Base-by-base conservation (phyloP, 35 echinoderm and acorn worm species). In the Apostichopus japonicus region DNA sequence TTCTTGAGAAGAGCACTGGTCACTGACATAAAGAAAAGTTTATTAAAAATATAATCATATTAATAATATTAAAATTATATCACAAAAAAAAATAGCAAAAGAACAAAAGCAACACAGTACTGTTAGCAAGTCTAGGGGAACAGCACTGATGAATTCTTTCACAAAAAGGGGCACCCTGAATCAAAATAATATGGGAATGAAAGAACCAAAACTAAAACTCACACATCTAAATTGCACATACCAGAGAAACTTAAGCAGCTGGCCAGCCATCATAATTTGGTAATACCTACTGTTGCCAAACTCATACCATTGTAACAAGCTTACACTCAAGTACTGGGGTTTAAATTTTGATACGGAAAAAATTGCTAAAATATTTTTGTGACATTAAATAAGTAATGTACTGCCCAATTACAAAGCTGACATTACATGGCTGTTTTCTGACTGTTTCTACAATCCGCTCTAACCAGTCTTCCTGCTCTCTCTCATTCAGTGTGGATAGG, bases 341-440 rank as follows among this genome's bases (percentile, higher is more conserved):
- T 80, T 9, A 79, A 88, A 91, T 44, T 1, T 44, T 44, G 33
- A 44, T 44, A 44, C 2, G 1, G 0, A 44, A 44, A 44, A 1
- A 44, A 44, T 44, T 44, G 0, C 0, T 44, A 44, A 44, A 44
- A 44, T 44, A 44, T 44, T 44, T 44, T 44, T 44, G 33, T 44
- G 33, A 44, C 33, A 44, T 44, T 1, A 44, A 44, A 44, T 4
- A 3, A 91, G 10, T 56, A 13, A 17, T 61, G 57, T 13, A 92
- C 21, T 16, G 27, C 58, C 27, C 63, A 92, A 22, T 53, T 62
- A 7, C 88, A 71, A 70, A 84, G 14, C 13, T 92, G 24, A 15
- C 14, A 65, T 99, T 95, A 96, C 97, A 90, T 27, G 95, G 93
- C 84, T 99, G 97, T 79, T 99, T 99, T 84, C 94, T 93, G 5